These are phyloP conservation scores for Tichodroma muraria DNA, from an alignment of 2,113 vertebrate genomes.

Conservation along the genomic window DNA sequence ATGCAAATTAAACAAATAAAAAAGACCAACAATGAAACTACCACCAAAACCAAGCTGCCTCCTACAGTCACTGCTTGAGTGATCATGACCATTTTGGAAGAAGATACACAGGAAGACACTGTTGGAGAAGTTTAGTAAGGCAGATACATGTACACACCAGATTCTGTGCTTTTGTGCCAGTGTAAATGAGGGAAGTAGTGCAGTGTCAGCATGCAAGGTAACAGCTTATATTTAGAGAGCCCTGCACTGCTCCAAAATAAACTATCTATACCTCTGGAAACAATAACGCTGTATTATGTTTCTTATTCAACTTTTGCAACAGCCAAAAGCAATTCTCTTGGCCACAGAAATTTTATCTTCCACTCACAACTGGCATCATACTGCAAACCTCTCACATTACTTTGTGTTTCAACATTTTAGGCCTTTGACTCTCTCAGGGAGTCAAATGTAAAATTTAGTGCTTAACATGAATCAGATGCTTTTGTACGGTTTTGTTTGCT, in stretches of 20 bases:
- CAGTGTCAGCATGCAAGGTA: background rate
- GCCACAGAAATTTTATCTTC: background rate
- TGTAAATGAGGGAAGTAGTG: background rate
- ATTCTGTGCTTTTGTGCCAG: background rate
- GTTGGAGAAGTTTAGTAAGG: background rate
- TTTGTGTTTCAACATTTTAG: background rate
- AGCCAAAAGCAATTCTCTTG: background rate
- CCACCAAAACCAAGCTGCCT: background rate
- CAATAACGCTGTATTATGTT: background rate
- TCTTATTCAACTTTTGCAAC: background rate
- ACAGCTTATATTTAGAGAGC: background rate
- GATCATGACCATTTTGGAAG: background rate
- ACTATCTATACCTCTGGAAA: background rate
- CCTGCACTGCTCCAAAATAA: background rate
- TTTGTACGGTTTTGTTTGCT: background rate
- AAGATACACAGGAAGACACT: background rate
- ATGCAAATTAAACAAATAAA: background rate
- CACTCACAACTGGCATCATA: background rate
- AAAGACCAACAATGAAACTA: background rate
- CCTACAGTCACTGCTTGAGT: background rate
- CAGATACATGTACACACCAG: background rate
- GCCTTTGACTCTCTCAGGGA: background rate
- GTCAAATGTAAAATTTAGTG: background rate
- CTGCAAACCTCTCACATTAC: background rate
- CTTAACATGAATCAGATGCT: background rate